A percentile compares a stretch with the other conserved stretches of the same genome.
Conservation (phyloP, 2,888 invertebrate species). For the Diloba caeruleocephala region DNA sequence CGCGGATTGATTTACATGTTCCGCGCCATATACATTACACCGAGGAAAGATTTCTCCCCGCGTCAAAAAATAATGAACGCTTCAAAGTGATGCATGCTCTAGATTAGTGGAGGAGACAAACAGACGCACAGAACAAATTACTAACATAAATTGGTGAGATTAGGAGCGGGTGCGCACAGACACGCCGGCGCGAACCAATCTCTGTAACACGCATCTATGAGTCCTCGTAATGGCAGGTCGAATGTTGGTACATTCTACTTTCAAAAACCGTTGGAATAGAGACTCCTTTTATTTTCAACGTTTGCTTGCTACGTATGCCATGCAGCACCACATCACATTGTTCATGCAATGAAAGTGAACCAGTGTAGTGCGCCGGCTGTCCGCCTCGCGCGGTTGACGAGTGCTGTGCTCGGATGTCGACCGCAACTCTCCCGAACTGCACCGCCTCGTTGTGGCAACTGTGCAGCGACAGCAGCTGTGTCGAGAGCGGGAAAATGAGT, state of each 20-base stretch:
- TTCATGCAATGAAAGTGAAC: background rate
- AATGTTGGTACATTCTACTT: no score
- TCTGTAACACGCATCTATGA: background rate
- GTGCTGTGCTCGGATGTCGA: background rate
- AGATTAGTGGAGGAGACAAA: constrained; percentile 48
- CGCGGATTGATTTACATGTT: constrained; percentile 39
- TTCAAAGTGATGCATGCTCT: constrained; percentile 41
- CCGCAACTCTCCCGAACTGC: background rate
- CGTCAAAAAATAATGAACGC: constrained; percentile 45
- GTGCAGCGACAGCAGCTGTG: background rate
- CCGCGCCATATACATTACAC: constrained; percentile 20
- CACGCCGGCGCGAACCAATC: constrained; percentile 10
- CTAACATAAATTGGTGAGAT: constrained; percentile 48
- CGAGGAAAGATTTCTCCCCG: constrained; percentile 19
- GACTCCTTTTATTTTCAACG: background rate
- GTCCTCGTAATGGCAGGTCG: background rate
- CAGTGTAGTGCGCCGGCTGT: background rate
- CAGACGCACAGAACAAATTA: constrained; percentile 44
- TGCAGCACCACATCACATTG: background rate
- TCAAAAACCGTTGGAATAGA: no score
- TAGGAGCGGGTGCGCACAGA: constrained; percentile 18
- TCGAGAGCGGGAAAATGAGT: background rate
- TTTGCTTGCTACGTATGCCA: background rate
- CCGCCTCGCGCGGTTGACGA: background rate
- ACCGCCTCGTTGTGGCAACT: background rate